Evolutionary conservation across 2,888 invertebrate genomes (phyloP).

Genomic region (Chydorus sphaericus): DNA sequence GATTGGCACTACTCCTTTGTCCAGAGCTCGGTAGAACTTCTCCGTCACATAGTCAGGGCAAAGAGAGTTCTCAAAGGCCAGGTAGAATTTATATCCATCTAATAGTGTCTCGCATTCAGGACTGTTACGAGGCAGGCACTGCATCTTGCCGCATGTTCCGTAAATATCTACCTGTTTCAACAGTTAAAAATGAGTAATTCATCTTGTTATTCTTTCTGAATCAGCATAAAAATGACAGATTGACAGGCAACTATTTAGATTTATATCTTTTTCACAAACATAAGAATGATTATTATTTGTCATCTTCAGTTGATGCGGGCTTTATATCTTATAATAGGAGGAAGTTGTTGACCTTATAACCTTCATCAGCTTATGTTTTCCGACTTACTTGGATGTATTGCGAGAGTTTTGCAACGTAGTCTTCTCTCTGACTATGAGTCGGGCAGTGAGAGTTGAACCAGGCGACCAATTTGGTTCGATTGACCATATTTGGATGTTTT

Average conservation of each 20-base stretch:
- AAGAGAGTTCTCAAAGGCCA: conserved; percentile 25
- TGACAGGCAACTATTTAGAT: no score
- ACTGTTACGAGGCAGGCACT: background rate
- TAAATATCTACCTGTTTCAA: conserved; percentile 5
- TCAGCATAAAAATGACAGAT: no score
- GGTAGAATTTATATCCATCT: conserved; percentile 16
- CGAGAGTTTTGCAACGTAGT: background rate
- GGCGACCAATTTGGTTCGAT: background rate
- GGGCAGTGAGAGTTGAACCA: conserved; percentile 3
- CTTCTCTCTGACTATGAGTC: background rate
- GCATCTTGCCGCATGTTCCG: conserved; percentile 2
- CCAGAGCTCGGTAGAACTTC: conserved; percentile 22
- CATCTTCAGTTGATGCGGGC: no score
- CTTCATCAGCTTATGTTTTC: no score
- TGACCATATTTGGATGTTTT: background rate
- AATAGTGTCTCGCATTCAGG: background rate
- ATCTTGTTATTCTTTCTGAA: no score
- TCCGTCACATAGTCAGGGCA: conserved; percentile 26
- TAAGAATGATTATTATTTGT: no score
- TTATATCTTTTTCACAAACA: no score
- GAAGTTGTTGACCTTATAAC: no score
- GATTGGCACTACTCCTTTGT: conserved; percentile 23
- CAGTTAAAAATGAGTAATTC: no score
- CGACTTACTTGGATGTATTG: no score
- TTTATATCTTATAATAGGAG: no score